Base-by-base conservation (phyloP, 2,797 vertebrate species). In the Rousettus madagascariensis region DNA sequence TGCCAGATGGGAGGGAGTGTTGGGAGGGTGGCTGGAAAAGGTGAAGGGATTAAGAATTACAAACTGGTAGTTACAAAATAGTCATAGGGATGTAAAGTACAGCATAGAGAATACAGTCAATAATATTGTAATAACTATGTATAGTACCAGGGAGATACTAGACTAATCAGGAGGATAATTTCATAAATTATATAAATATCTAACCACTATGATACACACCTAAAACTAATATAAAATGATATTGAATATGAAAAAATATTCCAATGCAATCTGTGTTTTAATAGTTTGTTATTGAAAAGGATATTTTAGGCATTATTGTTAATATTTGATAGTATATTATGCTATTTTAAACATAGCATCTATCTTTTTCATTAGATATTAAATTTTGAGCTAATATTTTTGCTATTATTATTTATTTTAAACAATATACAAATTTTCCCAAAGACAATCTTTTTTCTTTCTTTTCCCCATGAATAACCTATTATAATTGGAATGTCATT, bases 381-480 rank as follows among this genome's bases (percentile, higher is more conserved):
- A 17, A 53, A 41, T 71, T 90, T 90, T 61, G 66, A 93, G 13
- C 46, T 78, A 38, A 55, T 75, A 49, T 36, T 91, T 66, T 83
- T 66, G 19, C n/a, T n/a, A n/a, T 28, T 59, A 30, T 41, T 77
- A 49, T 55, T 91, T 86, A 55, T 63, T 96, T 95, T 94, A 66
- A 89, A 74, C 49, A 78, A 28, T 66, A 74, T 63, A 46, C 12
- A 49, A 63, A 53, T 10, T 75, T 96, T 78, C 15, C 12, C 59
- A 90, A 16, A 49, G 72, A 87, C 28, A 61, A 53, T 94, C 80
- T 33, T 51, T 53, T 53, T 38, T 61, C 66, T 63, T 66, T 20
- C 30, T 38, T 86, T 38, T 22, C 11, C 0, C 10, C 1, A 51
- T 49, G 9, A 63, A 86, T 43, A 71, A 16, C 36, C 49, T 51